phyloP scores from a whole-genome alignment of 1,140 invertebrate species.

The Halyomorpha halys region DNA sequence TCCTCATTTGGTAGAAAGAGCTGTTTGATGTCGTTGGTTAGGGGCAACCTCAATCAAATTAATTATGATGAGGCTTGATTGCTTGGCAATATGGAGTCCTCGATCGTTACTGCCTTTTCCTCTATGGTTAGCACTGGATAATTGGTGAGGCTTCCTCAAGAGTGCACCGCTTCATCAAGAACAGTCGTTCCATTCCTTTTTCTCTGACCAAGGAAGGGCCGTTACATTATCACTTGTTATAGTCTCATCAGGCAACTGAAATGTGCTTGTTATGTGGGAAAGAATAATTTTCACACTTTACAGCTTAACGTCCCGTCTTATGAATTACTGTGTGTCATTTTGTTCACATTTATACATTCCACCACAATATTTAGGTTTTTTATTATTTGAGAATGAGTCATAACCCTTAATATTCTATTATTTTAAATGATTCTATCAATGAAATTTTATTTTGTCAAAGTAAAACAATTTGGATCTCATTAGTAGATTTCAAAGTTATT shows the following conservation, averaged over 20 bases:
- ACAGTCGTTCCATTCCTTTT: neutral
- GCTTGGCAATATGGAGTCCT: neutral
- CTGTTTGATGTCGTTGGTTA: conserved; percentile 1
- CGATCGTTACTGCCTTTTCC: conserved; percentile 22
- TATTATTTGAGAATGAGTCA: neutral
- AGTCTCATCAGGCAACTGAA: neutral
- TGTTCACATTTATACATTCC: neutral
- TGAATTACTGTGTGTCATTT: neutral
- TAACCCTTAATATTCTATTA: no score
- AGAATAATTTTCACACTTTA: conserved; percentile 13
- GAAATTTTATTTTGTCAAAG: no score
- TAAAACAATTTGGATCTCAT: no score
- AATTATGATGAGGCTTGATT: conserved; percentile 29
- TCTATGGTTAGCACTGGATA: conserved; percentile 20
- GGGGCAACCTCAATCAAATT: conserved; percentile 24
- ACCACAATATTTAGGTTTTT: neutral
- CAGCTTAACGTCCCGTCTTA: neutral
- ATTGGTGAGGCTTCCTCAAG: conserved; percentile 13
- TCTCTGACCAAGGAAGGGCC: conserved; percentile 1
- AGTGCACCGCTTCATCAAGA: neutral
- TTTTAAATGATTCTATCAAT: no score
- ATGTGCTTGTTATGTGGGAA: conserved; percentile 1
- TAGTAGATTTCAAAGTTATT: no score
- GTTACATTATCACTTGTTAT: conserved; percentile 7
- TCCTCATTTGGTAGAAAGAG: neutral